phyloP scores from a whole-genome alignment of 92 coral and sea anemone genomes.

The Zoanthus solanderi region DNA sequence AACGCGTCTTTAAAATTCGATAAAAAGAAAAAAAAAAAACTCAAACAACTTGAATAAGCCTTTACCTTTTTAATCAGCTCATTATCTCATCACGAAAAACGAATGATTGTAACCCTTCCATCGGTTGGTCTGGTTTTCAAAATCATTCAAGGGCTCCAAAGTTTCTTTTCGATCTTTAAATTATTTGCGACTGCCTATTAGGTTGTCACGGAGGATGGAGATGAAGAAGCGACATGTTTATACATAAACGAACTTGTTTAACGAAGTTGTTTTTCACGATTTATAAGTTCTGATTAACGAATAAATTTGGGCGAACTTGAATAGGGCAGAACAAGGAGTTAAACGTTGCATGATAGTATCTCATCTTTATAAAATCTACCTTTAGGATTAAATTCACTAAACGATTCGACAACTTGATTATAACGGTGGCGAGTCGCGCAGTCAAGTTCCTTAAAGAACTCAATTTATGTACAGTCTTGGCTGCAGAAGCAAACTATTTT shows the following conservation, averaged over 20 bases:
- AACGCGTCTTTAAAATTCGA: background rate
- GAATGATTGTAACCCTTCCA: background rate
- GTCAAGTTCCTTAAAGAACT: background rate
- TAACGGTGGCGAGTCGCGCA: background rate
- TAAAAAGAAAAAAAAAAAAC: background rate
- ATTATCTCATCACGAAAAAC: constrained; percentile 42
- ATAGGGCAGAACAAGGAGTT: background rate
- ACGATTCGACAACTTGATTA: constrained; percentile 1
- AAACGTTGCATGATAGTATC: background rate
- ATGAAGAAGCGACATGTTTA: constrained; percentile 45
- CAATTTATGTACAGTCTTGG: constrained; percentile 29
- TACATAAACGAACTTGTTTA: constrained; percentile 29
- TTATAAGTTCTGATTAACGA: constrained; percentile 48
- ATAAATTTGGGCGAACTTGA: constrained; percentile 21
- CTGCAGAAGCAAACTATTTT: constrained; percentile 47
- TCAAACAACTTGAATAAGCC: constrained; percentile 18
- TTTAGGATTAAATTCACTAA: constrained; percentile 1
- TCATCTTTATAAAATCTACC: background rate
- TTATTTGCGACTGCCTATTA: background rate
- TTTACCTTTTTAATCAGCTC: constrained; percentile 31
- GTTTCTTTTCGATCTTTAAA: background rate
- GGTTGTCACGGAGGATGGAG: background rate
- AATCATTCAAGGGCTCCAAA: background rate
- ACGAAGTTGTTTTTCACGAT: background rate
- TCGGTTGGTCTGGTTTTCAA: background rate